A percentile compares a stretch with the other conserved stretches of the same genome.
Evolutionary conservation across 2,888 invertebrate species (phyloP).

Genomic region (Prostheceraeus crozeri): DNA sequence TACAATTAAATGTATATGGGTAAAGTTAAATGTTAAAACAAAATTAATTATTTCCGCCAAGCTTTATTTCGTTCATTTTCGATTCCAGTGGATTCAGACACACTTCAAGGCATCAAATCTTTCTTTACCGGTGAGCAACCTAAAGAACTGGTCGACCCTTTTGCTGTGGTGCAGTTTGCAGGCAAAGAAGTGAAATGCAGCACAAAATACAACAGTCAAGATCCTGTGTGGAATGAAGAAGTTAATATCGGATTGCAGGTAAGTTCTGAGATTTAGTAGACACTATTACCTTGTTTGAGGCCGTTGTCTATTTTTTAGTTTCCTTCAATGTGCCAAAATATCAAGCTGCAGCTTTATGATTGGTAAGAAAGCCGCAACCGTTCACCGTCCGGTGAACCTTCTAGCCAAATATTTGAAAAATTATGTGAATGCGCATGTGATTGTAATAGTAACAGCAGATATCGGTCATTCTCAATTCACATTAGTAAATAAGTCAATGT

Average conservation of each 20-base stretch:
- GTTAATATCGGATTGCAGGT: slow-evolving; percentile 56
- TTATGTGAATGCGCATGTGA: no score
- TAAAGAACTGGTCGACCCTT: slow-evolving; percentile 58
- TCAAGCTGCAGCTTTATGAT: slow-evolving; percentile 56
- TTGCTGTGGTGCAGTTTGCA: slow-evolving; percentile 57
- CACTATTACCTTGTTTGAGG: no score
- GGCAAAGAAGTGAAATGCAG: slow-evolving; percentile 54
- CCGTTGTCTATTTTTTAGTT: slow-evolving; percentile 52
- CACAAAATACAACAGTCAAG: slow-evolving; percentile 44
- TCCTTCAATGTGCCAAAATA: slow-evolving; percentile 59
- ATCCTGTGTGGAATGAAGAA: slow-evolving; percentile 58
- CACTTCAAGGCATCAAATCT: slow-evolving; percentile 1
- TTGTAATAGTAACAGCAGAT: no score
- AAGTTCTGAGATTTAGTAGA: no score
- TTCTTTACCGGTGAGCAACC: slow-evolving; percentile 43
- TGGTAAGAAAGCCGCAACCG: slow-evolving; percentile 58
- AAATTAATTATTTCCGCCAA: no score
- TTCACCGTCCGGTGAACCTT: no score
- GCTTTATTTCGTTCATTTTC: no score
- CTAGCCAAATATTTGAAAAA: no score
- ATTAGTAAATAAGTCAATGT: no score
- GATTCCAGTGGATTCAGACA: slow-evolving; percentile 21
- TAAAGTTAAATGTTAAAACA: no score
- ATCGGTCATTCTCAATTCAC: no score
- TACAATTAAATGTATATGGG: no score